These are phyloP conservation scores for Sturnira hondurensis DNA, from an alignment of 2,113 vertebrate species.

Conservation along the genomic window DNA sequence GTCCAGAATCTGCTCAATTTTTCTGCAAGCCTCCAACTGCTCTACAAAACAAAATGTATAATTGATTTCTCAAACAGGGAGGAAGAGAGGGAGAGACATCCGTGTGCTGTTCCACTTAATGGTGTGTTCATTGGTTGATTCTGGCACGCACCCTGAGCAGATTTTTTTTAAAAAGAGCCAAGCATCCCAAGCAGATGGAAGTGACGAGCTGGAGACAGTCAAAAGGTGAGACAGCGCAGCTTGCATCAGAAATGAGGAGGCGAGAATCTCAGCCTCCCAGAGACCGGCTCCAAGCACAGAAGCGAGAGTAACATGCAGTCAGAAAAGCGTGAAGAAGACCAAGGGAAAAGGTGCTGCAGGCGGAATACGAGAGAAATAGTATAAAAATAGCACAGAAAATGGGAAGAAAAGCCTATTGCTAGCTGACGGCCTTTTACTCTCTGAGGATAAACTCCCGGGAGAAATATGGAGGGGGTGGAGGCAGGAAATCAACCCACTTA, in stretches of 20 bases:
- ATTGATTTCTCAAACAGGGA: too few species aligned
- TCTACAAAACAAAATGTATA: too few species aligned
- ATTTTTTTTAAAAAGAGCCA: not conserved
- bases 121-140: too few species aligned
- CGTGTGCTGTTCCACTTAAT: too few species aligned
- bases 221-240: not conserved
- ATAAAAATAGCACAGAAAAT: constrained; percentile 68
- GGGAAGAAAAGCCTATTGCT: constrained; percentile 48
- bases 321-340: not conserved
- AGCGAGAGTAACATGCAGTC: not conserved
- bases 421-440: constrained; percentile 51
- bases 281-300: not conserved
- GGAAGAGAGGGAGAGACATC: too few species aligned
- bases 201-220: constrained; percentile 16
- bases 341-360: not conserved
- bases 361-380: constrained; percentile 53
- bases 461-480: not conserved
- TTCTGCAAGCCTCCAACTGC: too few species aligned
- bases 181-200: not conserved
- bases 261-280: constrained; percentile 27
- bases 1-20: too few species aligned
- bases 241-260: constrained; percentile 49
- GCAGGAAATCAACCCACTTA: not conserved
- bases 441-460: constrained; percentile 25
- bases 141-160: too few species aligned